phyloP scores from a whole-genome alignment of 2,888 invertebrate genomes.

The Gastrophysa polygoni region DNA sequence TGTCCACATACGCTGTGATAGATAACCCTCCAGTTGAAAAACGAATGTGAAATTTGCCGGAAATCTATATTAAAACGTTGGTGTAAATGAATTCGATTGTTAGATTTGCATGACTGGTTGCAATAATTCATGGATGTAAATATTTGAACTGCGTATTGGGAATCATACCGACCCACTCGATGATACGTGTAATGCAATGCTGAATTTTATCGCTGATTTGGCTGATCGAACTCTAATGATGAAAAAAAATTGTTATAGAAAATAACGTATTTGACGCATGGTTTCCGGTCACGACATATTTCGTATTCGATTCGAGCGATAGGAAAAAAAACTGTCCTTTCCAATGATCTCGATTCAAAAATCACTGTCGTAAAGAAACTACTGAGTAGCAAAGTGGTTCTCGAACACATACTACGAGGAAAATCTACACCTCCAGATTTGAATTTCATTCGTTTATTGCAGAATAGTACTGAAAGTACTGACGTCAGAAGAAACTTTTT shows the following conservation, averaged over 20 bases:
- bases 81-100: constrained; percentile 19
- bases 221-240: not conserved
- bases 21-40: not conserved
- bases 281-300: too few relatives aligned
- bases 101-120: constrained; percentile 17
- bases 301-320: too few relatives aligned
- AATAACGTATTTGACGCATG: not conserved
- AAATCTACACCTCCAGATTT: too few relatives aligned
- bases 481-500: too few relatives aligned
- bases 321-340: too few relatives aligned
- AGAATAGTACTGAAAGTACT: too few relatives aligned
- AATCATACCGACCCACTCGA: constrained; percentile 12
- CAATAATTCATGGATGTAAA: constrained; percentile 24
- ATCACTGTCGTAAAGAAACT: too few relatives aligned
- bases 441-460: too few relatives aligned
- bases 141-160: constrained; percentile 19
- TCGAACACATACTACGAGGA: too few relatives aligned
- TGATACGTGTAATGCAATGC: constrained; percentile 9
- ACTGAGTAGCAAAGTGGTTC: too few relatives aligned
- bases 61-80: constrained; percentile 3
- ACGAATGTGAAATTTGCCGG: not conserved
- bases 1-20: not conserved
- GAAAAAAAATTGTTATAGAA: not conserved
- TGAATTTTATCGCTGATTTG: not conserved
- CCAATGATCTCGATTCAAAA: too few relatives aligned